Percentiles rank a stretch among this genome's conserved stretches.
These are phyloP conservation scores for Orgyia antiqua DNA, from an alignment of 2,888 invertebrate genomes.

Conservation along the genomic window DNA sequence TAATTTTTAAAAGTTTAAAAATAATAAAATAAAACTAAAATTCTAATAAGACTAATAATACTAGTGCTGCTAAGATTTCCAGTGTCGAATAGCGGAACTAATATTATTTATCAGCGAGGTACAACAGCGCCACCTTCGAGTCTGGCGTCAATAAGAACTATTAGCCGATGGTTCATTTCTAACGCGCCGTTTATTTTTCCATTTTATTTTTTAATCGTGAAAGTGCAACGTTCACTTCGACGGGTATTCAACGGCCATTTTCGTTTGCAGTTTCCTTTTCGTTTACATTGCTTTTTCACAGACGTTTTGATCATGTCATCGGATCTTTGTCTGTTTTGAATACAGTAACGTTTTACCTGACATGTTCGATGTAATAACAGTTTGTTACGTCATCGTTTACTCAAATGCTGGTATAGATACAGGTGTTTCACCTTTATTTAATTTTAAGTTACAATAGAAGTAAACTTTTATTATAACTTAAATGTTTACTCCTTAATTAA, in stretches of 20 bases:
- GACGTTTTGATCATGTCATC: slow-evolving; percentile 63
- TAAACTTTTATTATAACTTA: too few species aligned
- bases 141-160: slow-evolving; percentile 49
- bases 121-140: slow-evolving; percentile 43
- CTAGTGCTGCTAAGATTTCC: slow-evolving; percentile 48
- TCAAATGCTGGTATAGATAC: too few species aligned
- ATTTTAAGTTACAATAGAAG: too few species aligned
- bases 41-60: too few species aligned
- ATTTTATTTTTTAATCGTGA: slow-evolving; percentile 68
- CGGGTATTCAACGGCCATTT: slow-evolving; percentile 66
- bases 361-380: slow-evolving; percentile 14
- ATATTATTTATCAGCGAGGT: slow-evolving; percentile 15
- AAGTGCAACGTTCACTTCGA: slow-evolving; percentile 74
- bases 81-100: slow-evolving; percentile 71
- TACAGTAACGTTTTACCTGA: slow-evolving; percentile 18
- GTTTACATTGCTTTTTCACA: slow-evolving; percentile 64
- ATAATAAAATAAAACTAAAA: too few species aligned
- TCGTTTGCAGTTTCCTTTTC: slow-evolving; percentile 62
- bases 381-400: slow-evolving; percentile 6
- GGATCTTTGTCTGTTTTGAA: slow-evolving; percentile 33
- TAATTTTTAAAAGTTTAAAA: too few species aligned
- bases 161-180: slow-evolving; percentile 61
- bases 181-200: slow-evolving; percentile 54
- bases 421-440: too few species aligned
- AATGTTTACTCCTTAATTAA: slow-evolving; percentile 41